Conservation (phyloP, 2,888 invertebrate genomes). For the Pyrochroa serraticornis region DNA sequence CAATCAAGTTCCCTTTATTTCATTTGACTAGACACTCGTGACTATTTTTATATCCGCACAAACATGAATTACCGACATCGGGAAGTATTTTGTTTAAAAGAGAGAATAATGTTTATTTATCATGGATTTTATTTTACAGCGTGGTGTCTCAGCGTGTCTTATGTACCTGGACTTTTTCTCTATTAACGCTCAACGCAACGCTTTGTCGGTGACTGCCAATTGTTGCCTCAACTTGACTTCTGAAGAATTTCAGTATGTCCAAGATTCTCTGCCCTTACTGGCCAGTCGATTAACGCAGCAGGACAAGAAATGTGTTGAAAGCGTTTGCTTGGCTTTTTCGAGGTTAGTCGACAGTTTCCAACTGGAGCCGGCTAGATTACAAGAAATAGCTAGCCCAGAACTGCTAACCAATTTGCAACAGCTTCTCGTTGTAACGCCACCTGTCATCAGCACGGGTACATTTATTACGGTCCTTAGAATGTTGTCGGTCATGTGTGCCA, state of each 20-base stretch:
- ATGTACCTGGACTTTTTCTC: constrained; percentile 99
- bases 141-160: constrained; percentile 94
- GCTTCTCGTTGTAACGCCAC: constrained; percentile 90
- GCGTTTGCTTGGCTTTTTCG: constrained; percentile 95
- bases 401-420: constrained; percentile 93
- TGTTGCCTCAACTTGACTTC: constrained; percentile 93
- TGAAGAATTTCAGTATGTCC: constrained; percentile 93
- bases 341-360: constrained; percentile 96
- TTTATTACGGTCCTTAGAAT: constrained; percentile 96
- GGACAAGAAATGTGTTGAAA: constrained; percentile 98
- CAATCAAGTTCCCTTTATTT: no score
- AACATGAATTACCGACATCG: no score
- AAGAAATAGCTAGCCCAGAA: constrained; percentile 92
- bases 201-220: constrained; percentile 95
- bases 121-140: no score
- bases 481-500: constrained; percentile 94
- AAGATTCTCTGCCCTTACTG: constrained; percentile 84
- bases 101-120: no score
- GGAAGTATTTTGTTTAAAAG: no score
- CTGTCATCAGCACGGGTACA: constrained; percentile 92
- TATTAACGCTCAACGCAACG: constrained; percentile 95
- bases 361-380: constrained; percentile 84
- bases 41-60: no score
- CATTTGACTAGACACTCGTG: no score
- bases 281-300: constrained; percentile 81